These are phyloP conservation scores for Anarhynchus alexandrinus DNA, from an alignment of 2,113 vertebrate species.

Conservation along the genomic window DNA sequence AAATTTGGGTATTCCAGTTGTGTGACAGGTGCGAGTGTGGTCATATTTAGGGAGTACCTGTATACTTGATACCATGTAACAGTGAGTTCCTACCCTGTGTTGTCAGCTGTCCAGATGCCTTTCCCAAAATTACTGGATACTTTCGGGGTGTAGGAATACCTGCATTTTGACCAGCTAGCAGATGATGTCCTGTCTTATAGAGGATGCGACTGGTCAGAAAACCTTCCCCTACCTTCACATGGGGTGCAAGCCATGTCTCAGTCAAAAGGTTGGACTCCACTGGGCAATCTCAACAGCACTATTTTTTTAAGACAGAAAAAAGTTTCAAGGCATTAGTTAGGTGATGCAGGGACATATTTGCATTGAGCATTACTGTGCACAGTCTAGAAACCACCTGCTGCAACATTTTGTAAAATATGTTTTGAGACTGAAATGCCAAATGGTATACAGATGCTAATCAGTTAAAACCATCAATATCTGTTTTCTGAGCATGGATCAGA, in stretches of 20 bases:
- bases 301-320: not conserved
- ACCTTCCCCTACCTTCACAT: too few species aligned
- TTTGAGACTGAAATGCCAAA: constrained; percentile 43
- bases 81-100: not conserved
- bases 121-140: not conserved
- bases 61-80: not conserved
- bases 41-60: not conserved
- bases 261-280: not conserved
- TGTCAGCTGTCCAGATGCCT: not conserved
- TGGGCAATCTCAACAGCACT: not conserved
- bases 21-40: not conserved
- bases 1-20: not conserved
- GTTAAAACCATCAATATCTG: constrained; percentile 40
- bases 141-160: not conserved
- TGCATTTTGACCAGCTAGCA: not conserved
- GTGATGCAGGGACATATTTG: not conserved
- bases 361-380: not conserved
- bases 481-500: constrained; percentile 41
- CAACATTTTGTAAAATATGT: constrained; percentile 27
- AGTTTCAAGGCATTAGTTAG: not conserved
- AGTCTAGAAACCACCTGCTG: not conserved
- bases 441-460: constrained; percentile 43
- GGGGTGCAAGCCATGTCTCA: not conserved
- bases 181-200: not conserved
- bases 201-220: not conserved